These are phyloP conservation scores for Catocala sponsa DNA, from an alignment of 2,888 invertebrate genomes.

Conservation along the genomic window DNA sequence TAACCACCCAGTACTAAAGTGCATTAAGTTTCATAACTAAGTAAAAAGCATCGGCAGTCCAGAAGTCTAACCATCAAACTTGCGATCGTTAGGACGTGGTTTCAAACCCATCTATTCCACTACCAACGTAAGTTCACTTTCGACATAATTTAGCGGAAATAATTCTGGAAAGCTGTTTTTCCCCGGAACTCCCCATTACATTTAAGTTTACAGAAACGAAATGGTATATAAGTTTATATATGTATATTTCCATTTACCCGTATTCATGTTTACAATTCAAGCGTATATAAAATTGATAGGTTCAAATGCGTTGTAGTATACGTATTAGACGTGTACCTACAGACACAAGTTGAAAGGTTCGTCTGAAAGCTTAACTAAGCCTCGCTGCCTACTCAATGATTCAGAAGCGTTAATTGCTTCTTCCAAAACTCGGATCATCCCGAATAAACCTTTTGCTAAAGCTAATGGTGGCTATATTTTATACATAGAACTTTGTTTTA, in stretches of 20 bases:
- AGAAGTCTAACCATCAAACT: no score
- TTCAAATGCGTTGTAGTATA: constrained; percentile 40
- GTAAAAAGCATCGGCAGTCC: no score
- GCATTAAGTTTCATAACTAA: no score
- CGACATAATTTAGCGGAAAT: no score
- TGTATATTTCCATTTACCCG: constrained; percentile 14
- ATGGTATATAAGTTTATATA: no score
- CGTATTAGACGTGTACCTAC: constrained; percentile 48
- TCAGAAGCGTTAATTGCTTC: constrained; percentile 77
- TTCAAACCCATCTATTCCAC: no score
- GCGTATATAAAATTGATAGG: constrained; percentile 46
- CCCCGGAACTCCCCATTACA: no score
- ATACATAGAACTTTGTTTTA: constrained; percentile 40
- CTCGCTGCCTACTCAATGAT: constrained; percentile 71
- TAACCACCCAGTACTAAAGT: no score
- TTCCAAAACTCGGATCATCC: constrained; percentile 75
- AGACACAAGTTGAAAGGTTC: constrained; percentile 59
- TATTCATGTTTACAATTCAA: constrained; percentile 31
- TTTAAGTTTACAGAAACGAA: no score
- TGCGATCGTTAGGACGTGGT: no score
- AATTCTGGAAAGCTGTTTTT: no score
- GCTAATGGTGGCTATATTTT: constrained; percentile 52
- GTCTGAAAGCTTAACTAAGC: constrained; percentile 65
- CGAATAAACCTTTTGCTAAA: constrained; percentile 60
- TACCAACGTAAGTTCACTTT: no score